Base-by-base conservation (phyloP, 2,797 vertebrate species). In the Percopsis omiscomaycus region DNA sequence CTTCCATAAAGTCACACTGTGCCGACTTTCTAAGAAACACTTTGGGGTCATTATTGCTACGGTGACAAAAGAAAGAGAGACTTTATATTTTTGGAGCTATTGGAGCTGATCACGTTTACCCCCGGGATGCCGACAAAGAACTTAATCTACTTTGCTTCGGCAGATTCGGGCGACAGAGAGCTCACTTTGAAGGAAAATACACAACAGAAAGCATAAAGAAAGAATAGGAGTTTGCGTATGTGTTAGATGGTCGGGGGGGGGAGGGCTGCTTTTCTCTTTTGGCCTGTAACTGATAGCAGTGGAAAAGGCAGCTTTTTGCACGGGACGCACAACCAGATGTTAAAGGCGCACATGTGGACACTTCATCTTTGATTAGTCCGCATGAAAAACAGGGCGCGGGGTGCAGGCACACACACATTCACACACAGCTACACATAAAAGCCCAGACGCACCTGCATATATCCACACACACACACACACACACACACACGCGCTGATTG, bases 291-390 rank as follows among this genome's bases (percentile, higher is more conserved):
- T 79, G 74, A 90, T 79, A 82, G 69, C 59, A 78, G 71, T 73
- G 80, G 71, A 85, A 81, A 68, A 85, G 68, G 82, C 64, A 4
- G 84, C 78, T 83, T 89, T 81, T 85, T 82, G 84, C 61, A 42
- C 67, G 59, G 22, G 70, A 86, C 75, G 42, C 49, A 84, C 78
- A 88, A 86, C 80, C 90, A 92, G 88, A 91, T 91, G 89, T 90
- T 80, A 80, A 16, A 61, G 74, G 68, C 8, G 67, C 86, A 83
- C 85, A 88, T 83, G 77, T 87, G 82, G 80, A 88, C 79, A 69
- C 78, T 84, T 86, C 80, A 16, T 65, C 77, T 87, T 74, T 69
- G 79, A 89, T 88, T 88, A 86, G 79, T 49, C 48, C 47, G 69
- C 69, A 78, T 73, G 75, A 78, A 82, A 82, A 80, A 73, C 76